Percentiles rank a stretch among this genome's conserved stretches.
Conservation (phyloP, 2,113 vertebrate species). For the Carassius carassius region DNA sequence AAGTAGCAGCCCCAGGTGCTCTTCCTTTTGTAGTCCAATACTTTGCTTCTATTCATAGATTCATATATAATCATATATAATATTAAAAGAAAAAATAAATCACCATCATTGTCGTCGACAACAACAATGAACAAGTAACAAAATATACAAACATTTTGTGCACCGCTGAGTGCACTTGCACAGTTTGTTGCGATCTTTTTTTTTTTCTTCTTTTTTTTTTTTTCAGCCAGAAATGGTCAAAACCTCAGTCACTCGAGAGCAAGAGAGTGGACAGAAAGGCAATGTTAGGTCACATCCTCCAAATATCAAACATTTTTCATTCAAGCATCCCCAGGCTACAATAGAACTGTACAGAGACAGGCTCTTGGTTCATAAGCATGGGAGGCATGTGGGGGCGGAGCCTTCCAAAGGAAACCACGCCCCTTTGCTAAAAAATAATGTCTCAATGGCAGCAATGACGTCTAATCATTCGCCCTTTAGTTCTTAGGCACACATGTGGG, state of each 20-base stretch:
- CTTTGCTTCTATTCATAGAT: slow-evolving; percentile 80
- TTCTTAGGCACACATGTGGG: slow-evolving; percentile 82
- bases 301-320: slow-evolving; percentile 66
- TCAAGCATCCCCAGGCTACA: slow-evolving; percentile 73
- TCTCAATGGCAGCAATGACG: slow-evolving; percentile 76
- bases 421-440: slow-evolving; percentile 75
- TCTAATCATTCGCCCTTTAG: slow-evolving; percentile 70
- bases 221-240: slow-evolving; percentile 62
- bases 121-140: slow-evolving; percentile 81
- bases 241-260: slow-evolving; percentile 77
- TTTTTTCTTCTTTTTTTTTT: slow-evolving; percentile 26
- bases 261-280: slow-evolving; percentile 79
- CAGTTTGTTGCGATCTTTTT: slow-evolving; percentile 72
- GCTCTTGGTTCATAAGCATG: slow-evolving; percentile 67
- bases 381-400: slow-evolving; percentile 35
- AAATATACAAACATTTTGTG: slow-evolving; percentile 77
- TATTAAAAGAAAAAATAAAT: slow-evolving; percentile 72
- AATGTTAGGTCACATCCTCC: slow-evolving; percentile 74
- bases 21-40: slow-evolving; percentile 78
- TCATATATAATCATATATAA: slow-evolving; percentile 66
- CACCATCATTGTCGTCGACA: slow-evolving; percentile 74
- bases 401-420: slow-evolving; percentile 52
- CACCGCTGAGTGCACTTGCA: slow-evolving; percentile 74
- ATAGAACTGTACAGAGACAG: slow-evolving; percentile 73
- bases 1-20: slow-evolving; percentile 83